These are phyloP conservation scores for Nowickia ferox DNA, from an alignment of 2,888 invertebrate species.

Conservation along the genomic window DNA sequence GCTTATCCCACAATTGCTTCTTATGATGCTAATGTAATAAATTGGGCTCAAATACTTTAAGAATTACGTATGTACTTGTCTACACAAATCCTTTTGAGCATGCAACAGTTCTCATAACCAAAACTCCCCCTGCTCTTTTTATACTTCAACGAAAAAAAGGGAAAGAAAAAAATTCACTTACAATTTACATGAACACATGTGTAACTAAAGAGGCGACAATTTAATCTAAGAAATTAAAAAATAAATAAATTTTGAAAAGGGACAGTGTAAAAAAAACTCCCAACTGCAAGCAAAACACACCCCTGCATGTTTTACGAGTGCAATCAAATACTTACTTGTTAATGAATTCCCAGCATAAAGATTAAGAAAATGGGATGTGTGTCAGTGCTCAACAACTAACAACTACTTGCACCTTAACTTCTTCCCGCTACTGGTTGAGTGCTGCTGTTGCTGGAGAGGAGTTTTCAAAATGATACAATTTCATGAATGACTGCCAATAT, in stretches of 20 bases:
- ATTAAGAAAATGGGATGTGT: conserved; percentile 22
- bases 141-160: not conserved
- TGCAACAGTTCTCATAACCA: conserved; percentile 4
- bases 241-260: conserved; percentile 12
- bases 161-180: conserved; percentile 40
- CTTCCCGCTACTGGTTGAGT: not conserved
- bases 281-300: conserved; percentile 28
- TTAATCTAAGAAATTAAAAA: conserved; percentile 16
- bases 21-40: not conserved
- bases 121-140: not conserved
- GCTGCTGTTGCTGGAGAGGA: not conserved
- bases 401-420: conserved; percentile 5
- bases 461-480: conserved; percentile 64
- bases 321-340: conserved; percentile 47
- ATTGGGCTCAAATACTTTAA: not conserved
- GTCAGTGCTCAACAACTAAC: conserved; percentile 31
- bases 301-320: conserved; percentile 23
- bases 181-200: not conserved
- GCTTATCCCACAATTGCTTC: not conserved
- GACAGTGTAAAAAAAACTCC: conserved; percentile 6
- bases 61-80: no score
- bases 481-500: conserved; percentile 70
- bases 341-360: conserved; percentile 28
- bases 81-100: conserved; percentile 4
- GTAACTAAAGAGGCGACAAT: conserved; percentile 28